A percentile compares a stretch with the other conserved stretches of the same genome.
Conservation (phyloP, 2,797 vertebrate species). For the Dipus sagitta region DNA sequence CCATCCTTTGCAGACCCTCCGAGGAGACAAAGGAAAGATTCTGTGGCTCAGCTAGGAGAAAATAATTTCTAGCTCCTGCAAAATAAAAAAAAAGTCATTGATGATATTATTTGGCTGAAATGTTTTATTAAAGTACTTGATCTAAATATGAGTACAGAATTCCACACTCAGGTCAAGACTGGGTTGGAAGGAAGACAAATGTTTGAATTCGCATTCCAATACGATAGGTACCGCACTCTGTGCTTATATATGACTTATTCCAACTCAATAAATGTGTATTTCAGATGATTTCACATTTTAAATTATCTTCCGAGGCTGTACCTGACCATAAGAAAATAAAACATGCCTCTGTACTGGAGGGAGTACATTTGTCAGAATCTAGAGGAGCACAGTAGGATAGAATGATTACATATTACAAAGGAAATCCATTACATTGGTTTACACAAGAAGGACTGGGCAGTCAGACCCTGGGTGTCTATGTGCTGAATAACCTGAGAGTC, state of each 20-base stretch:
- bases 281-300: not conserved
- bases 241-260: not conserved
- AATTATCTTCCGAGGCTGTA: not conserved
- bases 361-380: too few relatives aligned
- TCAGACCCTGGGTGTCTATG: too few relatives aligned
- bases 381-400: too few relatives aligned
- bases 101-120: not conserved
- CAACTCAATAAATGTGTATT: not conserved
- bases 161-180: not conserved
- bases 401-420: too few relatives aligned
- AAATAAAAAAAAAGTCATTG: not conserved
- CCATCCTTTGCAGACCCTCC: not conserved
- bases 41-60: not conserved
- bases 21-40: not conserved
- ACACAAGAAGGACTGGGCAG: too few relatives aligned
- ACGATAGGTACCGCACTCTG: accelerated
- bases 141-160: not conserved
- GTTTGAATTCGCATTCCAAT: not conserved
- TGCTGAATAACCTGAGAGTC: too few relatives aligned
- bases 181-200: not conserved
- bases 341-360: not conserved
- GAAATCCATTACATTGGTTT: too few relatives aligned
- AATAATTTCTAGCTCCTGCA: not conserved
- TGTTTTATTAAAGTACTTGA: not conserved
- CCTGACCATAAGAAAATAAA: not conserved